Base-by-base conservation (phyloP, 2,113 vertebrate species). In the Oryctolagus cuniculus region DNA sequence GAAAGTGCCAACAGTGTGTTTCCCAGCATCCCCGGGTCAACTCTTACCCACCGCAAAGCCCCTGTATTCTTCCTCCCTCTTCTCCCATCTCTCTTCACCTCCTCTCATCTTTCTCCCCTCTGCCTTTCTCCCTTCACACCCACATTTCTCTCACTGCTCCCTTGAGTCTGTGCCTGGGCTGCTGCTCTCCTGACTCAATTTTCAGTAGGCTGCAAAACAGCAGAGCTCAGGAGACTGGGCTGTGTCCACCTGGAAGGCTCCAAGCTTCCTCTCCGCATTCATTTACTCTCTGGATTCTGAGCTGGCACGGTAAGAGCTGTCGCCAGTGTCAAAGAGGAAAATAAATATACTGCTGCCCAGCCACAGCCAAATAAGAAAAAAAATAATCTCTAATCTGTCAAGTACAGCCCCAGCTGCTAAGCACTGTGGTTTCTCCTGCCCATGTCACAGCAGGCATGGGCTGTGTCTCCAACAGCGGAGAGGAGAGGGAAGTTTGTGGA, bases 381-480 rank as follows among this genome's bases (percentile, higher is more conserved):
- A 78, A 89, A 94, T 21, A 51, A 77, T 72, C 74, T 95, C 80
- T 85, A 29, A 85, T 87, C 84, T 93, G 84, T 90, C 90, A 88
- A 89, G 67, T 58, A 34, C 25, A 84, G 72, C 31, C 73, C 9
- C 3, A 29, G 89, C 79, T 75, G n/a, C 66, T 83, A 36, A 75
- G 44, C 66, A 29, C 36, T 49, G 83, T 24, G 34, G 67, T 61
- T 89, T 91, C 75, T 94, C 51, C 22, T 69, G 61, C 22, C 75
- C 70, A 22, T 29, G 36, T 89, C 83, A 49, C 31, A 84, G 96
- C 13, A 22, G 4, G 49, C 34, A 9, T 0, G 2, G 63, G 22
- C 53, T 75, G 3, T 51, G 36, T 79, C 82, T 85, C 74, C 66
- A 74, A 66, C 70, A 53, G 38, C 49, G 58, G 44, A 87, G 84